Base-by-base conservation (phyloP, 2,113 vertebrate genomes). In the Lepisosteus osseus region DNA sequence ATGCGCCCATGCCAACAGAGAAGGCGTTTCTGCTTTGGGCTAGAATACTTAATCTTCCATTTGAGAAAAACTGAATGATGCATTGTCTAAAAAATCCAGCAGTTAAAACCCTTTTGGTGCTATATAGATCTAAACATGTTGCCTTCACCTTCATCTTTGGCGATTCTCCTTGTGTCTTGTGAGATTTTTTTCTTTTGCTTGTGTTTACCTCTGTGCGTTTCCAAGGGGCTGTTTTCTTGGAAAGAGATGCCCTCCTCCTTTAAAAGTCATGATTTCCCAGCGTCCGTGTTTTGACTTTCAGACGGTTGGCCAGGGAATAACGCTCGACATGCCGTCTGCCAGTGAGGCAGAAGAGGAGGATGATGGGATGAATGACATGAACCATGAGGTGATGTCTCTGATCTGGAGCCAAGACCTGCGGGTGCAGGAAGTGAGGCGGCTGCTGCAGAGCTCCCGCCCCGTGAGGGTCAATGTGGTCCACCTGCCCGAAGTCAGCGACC, bases 321-420 rank as follows among this genome's bases (percentile, higher is more conserved):
- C 93, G 2, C 85, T 95, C 4, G 97, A 98, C 56, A 89, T 93
- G 69, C 92, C 94, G 3, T 88, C 92, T 1, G 91, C 92, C 44
- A 85, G 88, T 0, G 97, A 99, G 67, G 84, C 92, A 0, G 97
- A 99, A 65, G 97, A 99, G 78, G 97, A 99, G 8, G 97, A 99
- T 79, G 97, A 98, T 13, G 97, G 96, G 15, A 98, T 99, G 97
- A 94, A 93, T 0, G 97, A 99, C 79, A 92, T 99, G 82, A 94
- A 95, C 1, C 94, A 96, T 61, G 96, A 97, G 77, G 95, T 99
- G 72, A 98, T 95, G 77, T 94, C 94, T 0, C 83, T 99, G 17
- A 96, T 99, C 72, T 99, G 97, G 97, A 97, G 94, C 0, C 94
- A 96, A 84, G 97, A 99, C 77, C 76, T 99, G 73, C 84, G 97